A percentile compares a stretch with the other conserved stretches of the same genome.
phyloP scores from a whole-genome alignment of 2,888 invertebrate genomes.

The Xanthia icteritia region DNA sequence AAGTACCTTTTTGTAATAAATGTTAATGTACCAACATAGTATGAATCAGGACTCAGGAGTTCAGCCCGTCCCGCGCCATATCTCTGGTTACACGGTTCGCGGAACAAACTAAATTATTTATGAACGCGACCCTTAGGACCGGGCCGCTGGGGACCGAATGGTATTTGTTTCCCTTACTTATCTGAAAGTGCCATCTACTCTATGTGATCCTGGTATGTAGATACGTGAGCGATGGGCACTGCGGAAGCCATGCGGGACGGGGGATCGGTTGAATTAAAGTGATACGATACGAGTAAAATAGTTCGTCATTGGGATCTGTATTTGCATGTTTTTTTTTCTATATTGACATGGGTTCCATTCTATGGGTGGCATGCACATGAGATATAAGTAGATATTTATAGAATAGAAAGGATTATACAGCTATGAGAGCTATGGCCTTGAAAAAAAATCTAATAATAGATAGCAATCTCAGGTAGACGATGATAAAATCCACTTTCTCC shows the following conservation, averaged over 20 bases:
- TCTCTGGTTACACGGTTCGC: conserved; percentile 59
- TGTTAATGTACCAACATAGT: conserved; percentile 37
- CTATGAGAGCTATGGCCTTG: background rate
- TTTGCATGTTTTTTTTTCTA: conserved; percentile 37
- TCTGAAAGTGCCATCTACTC: conserved; percentile 53
- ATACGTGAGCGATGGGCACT: conserved; percentile 50
- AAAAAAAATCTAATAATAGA: background rate
- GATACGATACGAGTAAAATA: conserved; percentile 30
- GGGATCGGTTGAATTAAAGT: conserved; percentile 33
- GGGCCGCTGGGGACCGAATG: conserved; percentile 52
- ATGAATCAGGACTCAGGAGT: conserved; percentile 34
- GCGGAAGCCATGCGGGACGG: conserved; percentile 44
- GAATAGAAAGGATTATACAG: background rate
- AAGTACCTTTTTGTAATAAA: conserved; percentile 27
- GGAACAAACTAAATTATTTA: conserved; percentile 74
- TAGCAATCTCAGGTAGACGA: conserved; percentile 2
- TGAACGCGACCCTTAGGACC: conserved; percentile 67
- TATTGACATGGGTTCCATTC: background rate
- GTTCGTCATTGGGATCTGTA: conserved; percentile 6
- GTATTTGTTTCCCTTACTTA: conserved; percentile 66
- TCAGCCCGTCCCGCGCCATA: conserved; percentile 47
- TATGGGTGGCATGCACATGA: background rate
- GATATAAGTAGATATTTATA: background rate
- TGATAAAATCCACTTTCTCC: conserved; percentile 2
- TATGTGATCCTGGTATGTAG: conserved; percentile 58